phyloP scores from a whole-genome alignment of 2,797 vertebrate species.

The Enteromius treurensis region DNA sequence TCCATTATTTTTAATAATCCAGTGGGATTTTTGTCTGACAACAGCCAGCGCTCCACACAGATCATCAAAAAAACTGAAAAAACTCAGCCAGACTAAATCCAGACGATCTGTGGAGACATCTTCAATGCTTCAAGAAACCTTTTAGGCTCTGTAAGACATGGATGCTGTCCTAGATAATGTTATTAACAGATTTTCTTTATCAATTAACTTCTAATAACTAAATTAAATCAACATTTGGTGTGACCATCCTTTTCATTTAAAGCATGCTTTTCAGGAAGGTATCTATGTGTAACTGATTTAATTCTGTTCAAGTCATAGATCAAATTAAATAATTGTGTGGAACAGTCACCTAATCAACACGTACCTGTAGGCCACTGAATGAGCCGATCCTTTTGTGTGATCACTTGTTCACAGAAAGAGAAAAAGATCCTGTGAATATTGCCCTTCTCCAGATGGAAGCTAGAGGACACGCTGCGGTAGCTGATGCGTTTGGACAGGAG shows the following conservation, averaged over 20 bases:
- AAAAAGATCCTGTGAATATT: constrained; percentile 82
- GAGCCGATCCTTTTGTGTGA: constrained; percentile 64
- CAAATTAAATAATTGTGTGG: too few relatives aligned
- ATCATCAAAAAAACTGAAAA: neutral
- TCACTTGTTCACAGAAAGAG: constrained; percentile 78
- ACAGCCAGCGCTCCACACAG: too few relatives aligned
- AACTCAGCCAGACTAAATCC: neutral
- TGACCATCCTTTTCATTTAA: too few relatives aligned
- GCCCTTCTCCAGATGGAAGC: constrained; percentile 79
- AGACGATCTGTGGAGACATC: neutral
- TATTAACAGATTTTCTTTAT: neutral
- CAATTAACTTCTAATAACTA: neutral
- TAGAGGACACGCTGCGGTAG: constrained; percentile 75
- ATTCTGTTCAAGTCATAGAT: neutral
- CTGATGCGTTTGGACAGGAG: constrained; percentile 75
- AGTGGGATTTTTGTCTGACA: neutral
- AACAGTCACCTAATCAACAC: constrained; percentile 11
- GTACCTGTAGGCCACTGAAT: constrained; percentile 75
- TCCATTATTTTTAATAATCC: neutral
- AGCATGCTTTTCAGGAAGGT: too few relatives aligned
- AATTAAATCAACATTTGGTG: too few relatives aligned
- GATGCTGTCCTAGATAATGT: too few relatives aligned
- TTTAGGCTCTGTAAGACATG: too few relatives aligned
- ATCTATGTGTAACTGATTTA: neutral
- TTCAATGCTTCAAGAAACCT: too few relatives aligned